These are phyloP conservation scores for Musca vetustissima DNA, from an alignment of 1,140 invertebrate genomes.

Conservation along the genomic window DNA sequence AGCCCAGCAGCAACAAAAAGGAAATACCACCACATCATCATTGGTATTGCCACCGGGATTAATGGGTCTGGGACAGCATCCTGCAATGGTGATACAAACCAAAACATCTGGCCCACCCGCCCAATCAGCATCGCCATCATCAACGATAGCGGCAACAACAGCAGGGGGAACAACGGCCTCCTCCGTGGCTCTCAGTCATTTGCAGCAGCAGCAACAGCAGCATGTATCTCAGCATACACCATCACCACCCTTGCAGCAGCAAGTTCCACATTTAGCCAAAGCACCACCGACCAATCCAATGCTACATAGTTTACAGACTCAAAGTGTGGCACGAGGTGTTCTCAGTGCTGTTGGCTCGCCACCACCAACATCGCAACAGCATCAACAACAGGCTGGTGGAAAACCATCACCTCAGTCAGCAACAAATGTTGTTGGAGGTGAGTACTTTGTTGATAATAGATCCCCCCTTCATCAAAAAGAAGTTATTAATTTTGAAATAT, in stretches of 20 bases:
- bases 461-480: not conserved
- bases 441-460: not conserved
- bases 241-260: conserved; percentile 39
- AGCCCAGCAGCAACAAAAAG: not conserved
- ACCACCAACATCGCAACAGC: conserved; percentile 52
- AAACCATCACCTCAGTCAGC: not conserved
- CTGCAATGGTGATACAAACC: conserved; percentile 41
- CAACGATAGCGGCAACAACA: too few species aligned
- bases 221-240: conserved; percentile 41
- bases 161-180: not conserved
- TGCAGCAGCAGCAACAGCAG: too few species aligned
- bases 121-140: conserved; percentile 38
- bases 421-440: not conserved
- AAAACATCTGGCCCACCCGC: conserved; percentile 39
- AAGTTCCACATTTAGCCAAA: conserved; percentile 19
- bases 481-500: not conserved
- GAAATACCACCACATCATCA: not conserved
- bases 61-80: conserved; percentile 35
- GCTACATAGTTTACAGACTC: conserved; percentile 49
- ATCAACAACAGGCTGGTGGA: conserved; percentile 33
- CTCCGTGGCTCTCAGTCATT: not conserved
- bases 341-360: conserved; percentile 63
- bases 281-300: conserved; percentile 35
- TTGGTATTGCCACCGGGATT: conserved; percentile 38
- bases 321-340: conserved; percentile 52